Conservation (phyloP, 2,797 vertebrate genomes). For the Spinus pinus region DNA sequence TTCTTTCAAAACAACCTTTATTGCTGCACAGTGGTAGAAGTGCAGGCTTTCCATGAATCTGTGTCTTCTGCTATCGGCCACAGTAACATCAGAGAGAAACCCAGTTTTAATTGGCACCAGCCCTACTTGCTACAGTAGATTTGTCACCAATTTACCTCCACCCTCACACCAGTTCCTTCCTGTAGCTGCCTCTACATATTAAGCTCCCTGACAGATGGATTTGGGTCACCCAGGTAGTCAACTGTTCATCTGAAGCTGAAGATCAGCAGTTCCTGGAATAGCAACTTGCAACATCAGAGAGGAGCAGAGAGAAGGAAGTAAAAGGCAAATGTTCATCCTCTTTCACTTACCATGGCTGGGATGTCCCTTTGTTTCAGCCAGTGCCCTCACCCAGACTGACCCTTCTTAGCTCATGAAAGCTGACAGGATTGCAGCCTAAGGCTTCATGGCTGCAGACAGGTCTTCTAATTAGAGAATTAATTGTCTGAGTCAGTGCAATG, state of each 20-base stretch:
- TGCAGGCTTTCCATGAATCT: background rate
- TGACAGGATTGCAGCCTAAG: background rate
- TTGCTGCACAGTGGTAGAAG: background rate
- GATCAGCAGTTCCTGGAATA: background rate
- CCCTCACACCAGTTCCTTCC: background rate
- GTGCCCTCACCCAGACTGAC: background rate
- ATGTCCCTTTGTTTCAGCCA: background rate
- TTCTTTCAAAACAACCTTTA: background rate
- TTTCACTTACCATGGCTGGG: background rate
- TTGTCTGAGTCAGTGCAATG: background rate
- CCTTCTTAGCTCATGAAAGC: background rate
- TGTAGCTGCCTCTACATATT: background rate
- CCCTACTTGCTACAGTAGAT: background rate
- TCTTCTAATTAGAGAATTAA: constrained; percentile 6
- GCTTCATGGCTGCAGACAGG: background rate
- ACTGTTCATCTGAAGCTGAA: background rate
- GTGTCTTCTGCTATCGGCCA: background rate
- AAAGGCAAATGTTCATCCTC: background rate
- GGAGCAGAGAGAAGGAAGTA: background rate
- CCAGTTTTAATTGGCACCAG: background rate
- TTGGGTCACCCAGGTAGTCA: background rate
- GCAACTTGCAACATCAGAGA: background rate
- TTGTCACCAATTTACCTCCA: background rate
- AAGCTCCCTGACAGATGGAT: background rate
- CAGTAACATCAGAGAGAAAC: background rate